phyloP scores from a whole-genome alignment of 2,113 vertebrate genomes.

The Echinops telfairi region DNA sequence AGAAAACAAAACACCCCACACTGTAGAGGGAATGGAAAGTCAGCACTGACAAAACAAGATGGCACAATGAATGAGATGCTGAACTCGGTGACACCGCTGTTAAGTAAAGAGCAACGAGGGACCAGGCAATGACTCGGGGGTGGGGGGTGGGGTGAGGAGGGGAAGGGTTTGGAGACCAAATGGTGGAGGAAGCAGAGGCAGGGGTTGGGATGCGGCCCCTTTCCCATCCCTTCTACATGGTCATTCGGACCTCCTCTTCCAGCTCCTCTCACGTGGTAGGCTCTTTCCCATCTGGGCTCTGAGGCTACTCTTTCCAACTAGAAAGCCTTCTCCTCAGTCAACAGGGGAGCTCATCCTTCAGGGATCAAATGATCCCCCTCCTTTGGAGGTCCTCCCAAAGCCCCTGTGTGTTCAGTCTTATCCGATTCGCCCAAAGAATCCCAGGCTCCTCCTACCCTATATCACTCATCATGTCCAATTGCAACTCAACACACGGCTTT shows the following conservation, averaged over 20 bases:
- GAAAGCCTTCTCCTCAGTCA: neutral
- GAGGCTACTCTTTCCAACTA: neutral
- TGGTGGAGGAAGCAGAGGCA: neutral
- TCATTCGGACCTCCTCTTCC: neutral
- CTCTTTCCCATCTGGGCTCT: neutral
- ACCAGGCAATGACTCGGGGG: neutral
- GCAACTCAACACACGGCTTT: neutral
- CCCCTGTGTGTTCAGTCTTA: neutral
- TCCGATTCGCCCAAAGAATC: neutral
- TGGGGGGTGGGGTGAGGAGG: too few species aligned
- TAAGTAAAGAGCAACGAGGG: neutral
- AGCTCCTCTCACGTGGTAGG: neutral
- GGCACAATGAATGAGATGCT: neutral
- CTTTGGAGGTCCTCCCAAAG: conserved; percentile 1
- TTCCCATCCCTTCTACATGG: accelerated
- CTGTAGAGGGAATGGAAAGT: conserved; percentile 1
- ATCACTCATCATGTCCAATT: neutral
- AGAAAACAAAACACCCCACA: neutral
- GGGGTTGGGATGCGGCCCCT: neutral
- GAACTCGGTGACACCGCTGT: neutral
- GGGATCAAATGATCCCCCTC: neutral
- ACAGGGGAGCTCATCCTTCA: neutral
- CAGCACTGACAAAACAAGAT: neutral
- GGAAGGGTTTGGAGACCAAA: neutral
- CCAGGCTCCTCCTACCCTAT: neutral